Evolutionary conservation across 2,888 invertebrate genomes (phyloP), one percentile per base, ranked within the genome.

Genomic region (Resseliella maxima): DNA sequence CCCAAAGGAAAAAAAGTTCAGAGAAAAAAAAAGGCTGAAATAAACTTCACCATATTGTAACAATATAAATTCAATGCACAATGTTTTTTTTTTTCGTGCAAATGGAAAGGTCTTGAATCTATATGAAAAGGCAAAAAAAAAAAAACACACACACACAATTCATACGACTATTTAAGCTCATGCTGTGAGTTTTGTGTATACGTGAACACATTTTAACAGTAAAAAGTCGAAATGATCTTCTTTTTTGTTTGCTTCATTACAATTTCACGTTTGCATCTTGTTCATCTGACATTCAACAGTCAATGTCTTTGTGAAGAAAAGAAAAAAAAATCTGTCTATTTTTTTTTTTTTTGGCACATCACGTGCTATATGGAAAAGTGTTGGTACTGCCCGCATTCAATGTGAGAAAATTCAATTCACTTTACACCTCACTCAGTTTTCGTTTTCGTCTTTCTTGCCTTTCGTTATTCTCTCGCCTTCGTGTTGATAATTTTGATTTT

Each of bases 41-140:
- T 5, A 72, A 72, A 72, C 15, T 27, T 72, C 31, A 8, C 31
- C 72, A 31, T 72, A 72, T 72, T 15, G 72, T 72, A 15, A 31
- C 72, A 72, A 72, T 72, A 72, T 72, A 72, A 72, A 72, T 72
- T 72, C 35, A 31, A 35, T 72, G 72, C 31, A 31, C 72, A 35
- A 72, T 72, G 72, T 72, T 31, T 59, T 59, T 50, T 59, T 59
- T 72, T 59, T 72, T 31, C 31, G 15, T 72, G 72, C 12, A n/a
- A 72, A 72, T 72, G 72, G 31, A 72, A 31, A 72, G 31, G 31
- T 72, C 72, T 72, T 72, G 12, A 31, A 31, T 8, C 35, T 72
- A n/a, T 72, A 72, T 72, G 31, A 72, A 35, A 31, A 31, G 31
- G 31, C 31, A 72, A 0, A 50, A 50, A 2, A 18, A 18, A 50